A percentile compares a stretch with the other conserved stretches of the same genome.
These are phyloP conservation scores for Hapalemur alaotrensis DNA, from an alignment of 2,797 vertebrate species.

Conservation along the genomic window DNA sequence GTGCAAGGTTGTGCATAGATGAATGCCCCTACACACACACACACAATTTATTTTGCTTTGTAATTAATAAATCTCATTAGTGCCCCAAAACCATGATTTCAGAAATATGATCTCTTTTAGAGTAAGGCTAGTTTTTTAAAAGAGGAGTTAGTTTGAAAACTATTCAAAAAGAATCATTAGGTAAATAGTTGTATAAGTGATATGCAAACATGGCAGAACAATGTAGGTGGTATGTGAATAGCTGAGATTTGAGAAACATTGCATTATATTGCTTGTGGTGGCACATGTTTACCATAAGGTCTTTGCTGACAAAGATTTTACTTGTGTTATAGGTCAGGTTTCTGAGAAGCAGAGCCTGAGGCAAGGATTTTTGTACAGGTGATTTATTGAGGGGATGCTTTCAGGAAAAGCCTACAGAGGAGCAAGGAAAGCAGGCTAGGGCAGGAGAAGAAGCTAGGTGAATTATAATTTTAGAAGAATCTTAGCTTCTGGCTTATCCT, in stretches of 20 bases:
- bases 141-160: not conserved
- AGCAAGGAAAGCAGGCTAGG: not conserved
- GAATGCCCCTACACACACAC: not conserved
- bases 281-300: fast-evolving
- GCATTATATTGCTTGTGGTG: too few relatives aligned
- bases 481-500: not conserved
- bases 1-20: not conserved
- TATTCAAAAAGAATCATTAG: not conserved
- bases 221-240: not conserved
- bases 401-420: not conserved
- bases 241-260: not conserved
- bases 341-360: not conserved
- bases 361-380: not conserved
- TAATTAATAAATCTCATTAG: not conserved
- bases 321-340: not conserved
- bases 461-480: not conserved
- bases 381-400: not conserved
- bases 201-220: not conserved
- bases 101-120: not conserved
- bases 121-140: not conserved
- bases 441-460: not conserved
- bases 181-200: not conserved
- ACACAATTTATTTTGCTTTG: not conserved
- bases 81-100: not conserved
- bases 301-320: not conserved